Evolutionary conservation across 2,113 vertebrate genomes (phyloP).

Genomic region (Thryonomys swinderianus): DNA sequence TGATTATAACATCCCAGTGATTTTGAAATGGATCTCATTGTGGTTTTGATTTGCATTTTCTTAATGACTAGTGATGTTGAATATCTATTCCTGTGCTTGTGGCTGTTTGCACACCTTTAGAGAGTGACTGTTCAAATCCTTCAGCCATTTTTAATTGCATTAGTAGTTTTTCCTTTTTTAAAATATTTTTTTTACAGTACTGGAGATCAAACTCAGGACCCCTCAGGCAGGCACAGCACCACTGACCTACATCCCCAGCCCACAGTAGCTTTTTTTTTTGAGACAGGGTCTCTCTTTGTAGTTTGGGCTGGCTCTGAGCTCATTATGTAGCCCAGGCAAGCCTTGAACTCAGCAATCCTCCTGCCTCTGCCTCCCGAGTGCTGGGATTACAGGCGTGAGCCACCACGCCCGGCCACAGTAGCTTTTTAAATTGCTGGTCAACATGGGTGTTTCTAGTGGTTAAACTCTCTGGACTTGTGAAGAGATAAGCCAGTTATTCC

Average conservation of each 20-base stretch:
- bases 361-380: too few relatives aligned
- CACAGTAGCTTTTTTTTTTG: too few relatives aligned
- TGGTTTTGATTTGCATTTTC: background rate
- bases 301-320: too few relatives aligned
- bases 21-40: constrained; percentile 11
- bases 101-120: constrained; percentile 20
- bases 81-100: background rate
- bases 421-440: background rate
- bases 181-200: too few relatives aligned
- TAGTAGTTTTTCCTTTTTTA: background rate
- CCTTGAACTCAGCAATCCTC: too few relatives aligned
- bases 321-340: too few relatives aligned
- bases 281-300: too few relatives aligned
- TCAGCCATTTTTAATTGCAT: background rate
- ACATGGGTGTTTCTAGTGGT: background rate
- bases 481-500: background rate
- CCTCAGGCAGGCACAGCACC: too few relatives aligned
- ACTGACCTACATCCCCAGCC: too few relatives aligned
- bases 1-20: background rate
- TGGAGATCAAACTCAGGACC: too few relatives aligned
- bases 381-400: too few relatives aligned
- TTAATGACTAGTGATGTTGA: constrained; percentile 9
- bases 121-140: background rate
- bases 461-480: background rate
- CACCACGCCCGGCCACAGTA: too few relatives aligned